These are phyloP conservation scores for Cerceris ruficornis DNA, from an alignment of 2,888 invertebrate genomes.

Conservation along the genomic window DNA sequence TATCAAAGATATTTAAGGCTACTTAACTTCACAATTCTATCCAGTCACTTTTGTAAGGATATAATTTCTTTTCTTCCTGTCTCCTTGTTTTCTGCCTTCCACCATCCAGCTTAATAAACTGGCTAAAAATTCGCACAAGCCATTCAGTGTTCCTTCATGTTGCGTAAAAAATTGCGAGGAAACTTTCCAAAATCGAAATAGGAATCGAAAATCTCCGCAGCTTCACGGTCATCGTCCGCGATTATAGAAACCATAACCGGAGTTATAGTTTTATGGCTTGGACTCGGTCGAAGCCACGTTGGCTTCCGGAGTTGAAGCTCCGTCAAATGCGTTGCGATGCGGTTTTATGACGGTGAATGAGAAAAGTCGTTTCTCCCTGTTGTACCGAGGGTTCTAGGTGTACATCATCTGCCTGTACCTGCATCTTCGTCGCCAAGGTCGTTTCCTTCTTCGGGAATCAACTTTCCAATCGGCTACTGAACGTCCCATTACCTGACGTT, in stretches of 20 bases:
- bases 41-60: too few relatives aligned
- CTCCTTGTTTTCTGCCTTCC: too few relatives aligned
- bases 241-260: background rate
- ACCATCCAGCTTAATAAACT: too few relatives aligned
- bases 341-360: conserved; percentile 47
- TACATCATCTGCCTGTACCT: conserved; percentile 32
- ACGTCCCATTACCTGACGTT: conserved; percentile 27
- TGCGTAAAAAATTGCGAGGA: background rate
- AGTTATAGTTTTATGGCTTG: conserved; percentile 19
- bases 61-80: too few relatives aligned
- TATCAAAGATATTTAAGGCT: too few relatives aligned
- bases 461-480: conserved; percentile 51
- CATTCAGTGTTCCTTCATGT: too few relatives aligned
- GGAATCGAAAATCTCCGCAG: background rate
- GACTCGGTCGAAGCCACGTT: background rate
- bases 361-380: conserved; percentile 20
- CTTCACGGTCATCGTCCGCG: background rate
- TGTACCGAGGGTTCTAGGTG: conserved; percentile 17
- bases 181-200: background rate
- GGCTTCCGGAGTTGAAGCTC: background rate
- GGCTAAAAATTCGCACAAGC: too few relatives aligned
- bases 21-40: too few relatives aligned
- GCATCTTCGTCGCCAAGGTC: conserved; percentile 40
- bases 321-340: conserved; percentile 29
- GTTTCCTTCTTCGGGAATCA: conserved; percentile 19